Percentiles rank a stretch among this genome's conserved stretches.
phyloP scores from a whole-genome alignment of 2,797 vertebrate genomes.

The Microctenopoma lineatum region DNA sequence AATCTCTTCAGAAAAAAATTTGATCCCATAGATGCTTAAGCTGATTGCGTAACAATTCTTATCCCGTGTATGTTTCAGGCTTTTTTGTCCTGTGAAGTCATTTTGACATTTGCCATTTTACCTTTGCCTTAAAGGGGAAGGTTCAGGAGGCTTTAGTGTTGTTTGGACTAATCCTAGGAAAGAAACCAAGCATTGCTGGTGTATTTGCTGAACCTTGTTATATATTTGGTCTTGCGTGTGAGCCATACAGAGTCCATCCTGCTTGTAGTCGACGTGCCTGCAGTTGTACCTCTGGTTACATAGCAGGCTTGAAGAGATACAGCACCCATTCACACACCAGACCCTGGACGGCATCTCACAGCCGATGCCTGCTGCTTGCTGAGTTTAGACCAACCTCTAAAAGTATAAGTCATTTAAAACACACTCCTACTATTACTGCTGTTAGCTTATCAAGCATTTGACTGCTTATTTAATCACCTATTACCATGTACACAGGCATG shows the following conservation, averaged over 20 bases:
- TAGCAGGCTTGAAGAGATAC: constrained; percentile 12
- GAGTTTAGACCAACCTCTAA: background rate
- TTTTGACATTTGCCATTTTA: constrained; percentile 57
- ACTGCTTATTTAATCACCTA: background rate
- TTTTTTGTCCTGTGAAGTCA: constrained; percentile 46
- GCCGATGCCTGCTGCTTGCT: constrained; percentile 68
- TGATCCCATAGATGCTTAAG: constrained; percentile 70
- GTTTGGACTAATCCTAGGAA: constrained; percentile 44
- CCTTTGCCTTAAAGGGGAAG: constrained; percentile 14
- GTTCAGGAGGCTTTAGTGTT: constrained; percentile 50
- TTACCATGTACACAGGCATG: background rate
- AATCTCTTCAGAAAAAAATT: constrained; percentile 72
- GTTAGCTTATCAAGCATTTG: background rate
- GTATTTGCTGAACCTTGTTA: constrained; percentile 35
- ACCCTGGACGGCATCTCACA: constrained; percentile 79
- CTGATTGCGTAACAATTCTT: constrained; percentile 66
- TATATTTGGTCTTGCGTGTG: constrained; percentile 25
- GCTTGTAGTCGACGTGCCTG: constrained; percentile 77
- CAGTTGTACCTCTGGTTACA: constrained; percentile 81
- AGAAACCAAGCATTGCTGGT: constrained; percentile 38
- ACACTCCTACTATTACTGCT: background rate
- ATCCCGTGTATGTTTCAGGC: constrained; percentile 40
- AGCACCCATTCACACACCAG: constrained; percentile 77
- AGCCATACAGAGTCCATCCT: constrained; percentile 73
- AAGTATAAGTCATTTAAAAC: background rate